A percentile compares a stretch with the other conserved stretches of the same genome.
These are phyloP conservation scores for Furcifer pardalis DNA, from an alignment of 2,797 vertebrate genomes.

Conservation along the genomic window DNA sequence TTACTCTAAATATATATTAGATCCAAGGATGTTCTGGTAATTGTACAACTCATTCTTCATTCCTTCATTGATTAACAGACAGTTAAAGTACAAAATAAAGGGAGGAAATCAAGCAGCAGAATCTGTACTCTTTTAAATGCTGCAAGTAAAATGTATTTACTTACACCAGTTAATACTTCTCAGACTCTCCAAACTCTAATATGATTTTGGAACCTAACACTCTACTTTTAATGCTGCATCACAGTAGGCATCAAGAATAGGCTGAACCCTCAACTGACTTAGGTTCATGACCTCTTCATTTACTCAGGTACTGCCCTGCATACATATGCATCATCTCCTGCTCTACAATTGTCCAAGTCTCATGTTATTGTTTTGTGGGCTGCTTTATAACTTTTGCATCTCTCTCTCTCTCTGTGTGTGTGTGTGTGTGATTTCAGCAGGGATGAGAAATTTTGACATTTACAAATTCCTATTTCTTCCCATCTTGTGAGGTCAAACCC, in stretches of 20 bases:
- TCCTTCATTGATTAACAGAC: slow-evolving; percentile 32
- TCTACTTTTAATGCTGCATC: neutral
- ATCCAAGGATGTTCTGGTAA: neutral
- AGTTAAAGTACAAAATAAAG: slow-evolving; percentile 40
- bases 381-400: neutral
- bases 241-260: neutral
- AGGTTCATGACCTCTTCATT: neutral
- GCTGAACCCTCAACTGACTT: too few relatives aligned
- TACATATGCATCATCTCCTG: neutral
- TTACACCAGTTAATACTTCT: neutral
- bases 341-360: neutral
- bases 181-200: neutral
- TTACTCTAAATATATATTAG: slow-evolving; percentile 45
- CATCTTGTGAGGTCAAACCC: neutral
- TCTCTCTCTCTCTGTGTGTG: neutral
- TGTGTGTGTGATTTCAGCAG: neutral
- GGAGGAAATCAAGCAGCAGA: slow-evolving; percentile 17
- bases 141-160: slow-evolving; percentile 36
- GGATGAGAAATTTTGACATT: neutral
- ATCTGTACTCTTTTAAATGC: slow-evolving; percentile 30
- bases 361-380: neutral
- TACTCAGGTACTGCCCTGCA: too few relatives aligned
- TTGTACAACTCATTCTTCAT: slow-evolving; percentile 26
- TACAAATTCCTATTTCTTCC: neutral
- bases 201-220: neutral